Evolutionary conservation across 2,113 vertebrate genomes (phyloP), one percentile per base, ranked within the genome.

Genomic region (Alaudala cheleensis): DNA sequence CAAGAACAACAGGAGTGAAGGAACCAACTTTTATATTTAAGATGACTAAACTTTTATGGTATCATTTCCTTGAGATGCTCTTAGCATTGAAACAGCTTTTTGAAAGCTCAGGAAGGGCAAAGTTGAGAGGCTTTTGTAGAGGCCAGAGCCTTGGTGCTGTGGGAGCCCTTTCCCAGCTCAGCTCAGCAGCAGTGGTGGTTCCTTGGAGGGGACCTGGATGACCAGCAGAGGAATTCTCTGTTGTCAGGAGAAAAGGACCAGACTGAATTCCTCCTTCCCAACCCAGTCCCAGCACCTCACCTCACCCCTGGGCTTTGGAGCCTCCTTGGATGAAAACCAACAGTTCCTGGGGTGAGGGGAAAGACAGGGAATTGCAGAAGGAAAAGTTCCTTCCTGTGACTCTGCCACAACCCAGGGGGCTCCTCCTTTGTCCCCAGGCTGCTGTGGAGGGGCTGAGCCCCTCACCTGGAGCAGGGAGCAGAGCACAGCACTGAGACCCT

Each of bases 381-480:
- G 47, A 51, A 14, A 4, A 6, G 26, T 14, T 77, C n/a, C 8
- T 40, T 24, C 24, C 13, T 5, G 22, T 18, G 56, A 2, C 19
- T 11, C 54, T n/a, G 16, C 44, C 42, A 10, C 26, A 24, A 1
- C 34, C n/a, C 57, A 20, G 28, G 24, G 6, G 24, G 10, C 6
- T 61, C 14, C 24, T 29, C 29, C 21, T 21, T 13, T 9, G 3
- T 26, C 14, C 29, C 47, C 7, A 0, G 0, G 0, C 8, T 24
- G 23, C 31, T 67, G 2, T 6, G 40, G 2, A 11, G 14, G 47
- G 78, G 33, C 61, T 44, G 76, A 88, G 54, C n/a, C 49, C 21
- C 6, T 1, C 0, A 34, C 44, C 11, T 22, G 47, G 31, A 45
- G 45, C 53, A 42, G 28, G 28, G n/a, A 57, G 31, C n/a, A 37